Base-by-base conservation (phyloP, 2,113 vertebrate species). In the Martes martes region DNA sequence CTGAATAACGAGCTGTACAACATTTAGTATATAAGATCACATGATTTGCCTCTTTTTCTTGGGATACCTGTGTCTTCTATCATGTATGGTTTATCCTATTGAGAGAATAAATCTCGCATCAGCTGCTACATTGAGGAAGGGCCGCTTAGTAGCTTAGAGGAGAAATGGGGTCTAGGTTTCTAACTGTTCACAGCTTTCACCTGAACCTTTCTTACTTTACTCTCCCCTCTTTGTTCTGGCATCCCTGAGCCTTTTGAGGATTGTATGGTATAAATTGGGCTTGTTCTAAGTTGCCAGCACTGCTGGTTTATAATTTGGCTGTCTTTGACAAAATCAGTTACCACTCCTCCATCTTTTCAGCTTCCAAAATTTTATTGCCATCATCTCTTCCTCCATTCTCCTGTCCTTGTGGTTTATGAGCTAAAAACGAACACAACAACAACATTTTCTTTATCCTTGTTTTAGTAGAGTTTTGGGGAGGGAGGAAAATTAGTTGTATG, bases 351-450 rank as follows among this genome's bases (percentile, higher is more conserved):
- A 39, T n/a, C 55, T 89, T 82, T 63, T 18, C 61, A 88, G 10
- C 55, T 69, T 97, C 59, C 47, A 92, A 80, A 92, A 61, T 79
- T 71, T 63, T 90, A 33, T 92, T 92, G 39, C 84, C 59, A 1
- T 78, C 63, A 39, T 90, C 8, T 94, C 19, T 95, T 83, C 45
- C 82, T 69, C n/a, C 23, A 39, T 88, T 95, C 42, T 88, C 2
- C n/a, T n/a, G 18, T 89, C 21, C 28, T 96, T 96, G 71, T 28
- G 65, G 78, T 73, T 86, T 96, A 28, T 95, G 92, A 89, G 45
- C 65, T 95, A 93, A 97, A 94, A 90, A 87, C 31, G 63, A 76
- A 33, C 42, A 94, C 47, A 91, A 63, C 33, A 95, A 84, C 31
- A 92, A 28, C n/a, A 63, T 57, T 92, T 93, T 83, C n/a, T 87